These are phyloP conservation scores for Morinoia aosen DNA, from an alignment of 2,888 invertebrate species.

Conservation along the genomic window DNA sequence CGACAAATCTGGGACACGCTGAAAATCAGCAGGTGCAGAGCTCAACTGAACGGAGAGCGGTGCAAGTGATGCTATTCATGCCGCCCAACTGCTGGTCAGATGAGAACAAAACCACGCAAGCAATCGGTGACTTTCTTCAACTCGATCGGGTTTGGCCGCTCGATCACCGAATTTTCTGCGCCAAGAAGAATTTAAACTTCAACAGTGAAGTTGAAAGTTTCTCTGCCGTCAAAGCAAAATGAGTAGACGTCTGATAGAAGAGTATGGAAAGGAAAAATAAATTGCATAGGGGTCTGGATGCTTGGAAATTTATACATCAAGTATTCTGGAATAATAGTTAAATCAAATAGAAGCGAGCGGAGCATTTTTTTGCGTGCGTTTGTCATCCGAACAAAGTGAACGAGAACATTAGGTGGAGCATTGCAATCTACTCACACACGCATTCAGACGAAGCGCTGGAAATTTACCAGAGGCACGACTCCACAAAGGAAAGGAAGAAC, in stretches of 20 bases:
- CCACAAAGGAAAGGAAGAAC: too few relatives aligned
- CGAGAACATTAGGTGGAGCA: background rate
- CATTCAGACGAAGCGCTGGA: too few relatives aligned
- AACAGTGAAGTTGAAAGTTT: background rate
- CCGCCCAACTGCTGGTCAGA: background rate
- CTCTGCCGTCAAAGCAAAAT: background rate
- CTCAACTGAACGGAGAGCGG: background rate
- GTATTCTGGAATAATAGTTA: background rate
- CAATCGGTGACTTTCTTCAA: background rate
- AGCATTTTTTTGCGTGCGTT: background rate
- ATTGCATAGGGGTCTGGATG: background rate
- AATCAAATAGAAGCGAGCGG: background rate
- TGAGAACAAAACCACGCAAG: background rate
- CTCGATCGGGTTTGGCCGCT: constrained; percentile 4
- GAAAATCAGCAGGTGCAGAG: background rate
- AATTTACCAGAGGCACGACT: too few relatives aligned
- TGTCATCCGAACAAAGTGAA: background rate
- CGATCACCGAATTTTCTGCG: background rate
- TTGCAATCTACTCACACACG: too few relatives aligned
- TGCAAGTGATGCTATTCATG: background rate
- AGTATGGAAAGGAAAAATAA: background rate
- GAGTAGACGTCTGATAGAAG: background rate
- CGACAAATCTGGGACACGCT: background rate
- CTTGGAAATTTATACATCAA: background rate
- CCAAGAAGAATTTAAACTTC: background rate